Base-by-base conservation (phyloP, 2,797 vertebrate species). In the Pseudomugil tenellus region DNA sequence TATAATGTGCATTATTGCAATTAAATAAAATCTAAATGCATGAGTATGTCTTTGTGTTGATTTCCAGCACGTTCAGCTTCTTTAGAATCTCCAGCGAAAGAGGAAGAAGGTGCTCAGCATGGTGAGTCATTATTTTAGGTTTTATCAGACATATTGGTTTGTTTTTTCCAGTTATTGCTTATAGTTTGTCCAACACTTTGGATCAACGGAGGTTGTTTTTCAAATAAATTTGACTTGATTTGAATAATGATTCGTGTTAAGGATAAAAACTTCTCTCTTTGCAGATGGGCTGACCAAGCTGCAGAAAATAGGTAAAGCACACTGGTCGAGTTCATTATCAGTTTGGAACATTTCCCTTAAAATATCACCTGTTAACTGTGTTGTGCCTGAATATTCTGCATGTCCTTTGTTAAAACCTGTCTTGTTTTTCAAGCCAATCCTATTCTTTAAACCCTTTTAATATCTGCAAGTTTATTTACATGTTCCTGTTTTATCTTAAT, bases 21-120 rank as follows among this genome's bases (percentile, higher is more conserved):
- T 23, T 17, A 9, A 6, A 14, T 28, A 56, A 59, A 41, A 49
- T 6, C 5, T 11, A 43, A 29, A 19, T 11, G 7, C 17, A 7
- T 46, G 31, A 31, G 19, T 46, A 60, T 56, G n/a, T 1, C 16
- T 57, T 0, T 73, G 6, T 80, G n/a, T 34, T 62, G 16, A 53
- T 23, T 70, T 63, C 1, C 9, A 94, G 94, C 72, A 62, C 69
- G 89, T 23, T 87, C 86, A 67, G 90, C 91, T 12, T 93, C 89
- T 56, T 80, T 93, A 86, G 83, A 90, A 32, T 79, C 81, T 17
- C 70, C 76, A 69, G 87, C 80, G 56, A 87, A 88, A 29, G 77
- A 83, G 23, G 67, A 88, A 43, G 71, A 34, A 0, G 58, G 23
- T 4, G 46, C 68, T 63, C 63, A 76, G 5, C 54, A 73, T 4